Base-by-base conservation (phyloP, 2,113 vertebrate genomes). In the Forbesichthys papilliferus region DNA sequence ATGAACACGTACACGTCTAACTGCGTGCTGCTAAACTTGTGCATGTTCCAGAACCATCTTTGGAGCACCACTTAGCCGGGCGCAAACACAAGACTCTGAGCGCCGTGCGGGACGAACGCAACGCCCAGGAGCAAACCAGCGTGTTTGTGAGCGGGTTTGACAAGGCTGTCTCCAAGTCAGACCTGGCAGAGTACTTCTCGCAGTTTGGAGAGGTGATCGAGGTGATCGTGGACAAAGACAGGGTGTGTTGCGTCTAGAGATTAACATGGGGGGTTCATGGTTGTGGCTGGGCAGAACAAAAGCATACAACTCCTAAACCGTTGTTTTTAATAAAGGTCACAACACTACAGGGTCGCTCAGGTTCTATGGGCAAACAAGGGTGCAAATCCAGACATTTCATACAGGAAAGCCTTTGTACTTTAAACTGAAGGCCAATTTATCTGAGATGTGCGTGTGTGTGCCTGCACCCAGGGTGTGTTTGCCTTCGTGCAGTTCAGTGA, bases 191-290 rank as follows among this genome's bases (percentile, higher is more conserved):
- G 9, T 93, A 97, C 77, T 97, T 98, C 69, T 72, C 92, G 66
- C 73, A 88, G 58, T 97, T 95, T 53, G 95, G 95, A 1, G 65
- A 89, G 0, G 92, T 97, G 52, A 52, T 84, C 11, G 92, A 94
- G 3, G 88, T 98, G 3, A 94, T 97, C 80, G 92, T 97, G 93
- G 96, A 98, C 69, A 98, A 98, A 83, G 93, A 96, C 62, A 94
- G 93, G 94, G 96, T 98, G 68, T 70, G 85, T 16, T n/a, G 5
- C 4, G 36, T 42, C 36, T 8, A 42, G 36, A 42, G 36, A 42
- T 42, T 27, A 27, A 8, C 36, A 6, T 8, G 36, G 36, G 7
- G 36, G 27, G 27, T 27, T 27, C 36, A 42, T 5, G 36, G 36
- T 42, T 6, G 5, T 42, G 36, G 36, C 36, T 42, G 36, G 36